Percentiles rank a stretch among this genome's conserved stretches.
phyloP scores from a whole-genome alignment of 2,113 vertebrate genomes.

The Calidris pygmaea region DNA sequence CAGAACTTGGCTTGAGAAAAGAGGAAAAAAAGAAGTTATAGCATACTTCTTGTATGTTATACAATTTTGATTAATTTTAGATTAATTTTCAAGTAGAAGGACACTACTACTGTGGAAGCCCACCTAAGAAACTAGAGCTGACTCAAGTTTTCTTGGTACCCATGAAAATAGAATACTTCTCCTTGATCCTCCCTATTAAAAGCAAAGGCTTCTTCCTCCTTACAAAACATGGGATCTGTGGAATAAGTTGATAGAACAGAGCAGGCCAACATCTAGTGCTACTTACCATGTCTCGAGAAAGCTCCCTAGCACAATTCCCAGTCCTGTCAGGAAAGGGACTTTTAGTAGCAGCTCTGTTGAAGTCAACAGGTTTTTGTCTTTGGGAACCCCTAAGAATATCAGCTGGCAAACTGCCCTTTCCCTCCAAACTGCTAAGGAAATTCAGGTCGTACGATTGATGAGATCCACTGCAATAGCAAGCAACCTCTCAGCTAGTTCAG shows the following conservation, averaged over 20 bases:
- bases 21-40: neutral
- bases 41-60: neutral
- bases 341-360: neutral
- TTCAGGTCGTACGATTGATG: neutral
- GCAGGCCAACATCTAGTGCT: neutral
- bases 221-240: neutral
- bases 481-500: neutral
- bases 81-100: neutral
- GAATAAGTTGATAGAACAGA: neutral
- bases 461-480: neutral
- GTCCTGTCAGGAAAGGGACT: neutral
- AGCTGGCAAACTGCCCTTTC: neutral
- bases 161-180: neutral
- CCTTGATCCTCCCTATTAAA: neutral
- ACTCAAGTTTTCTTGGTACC: neutral
- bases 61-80: neutral
- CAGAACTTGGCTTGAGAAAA: neutral
- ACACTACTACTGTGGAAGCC: neutral
- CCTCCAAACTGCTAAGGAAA: neutral
- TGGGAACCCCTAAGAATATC: neutral
- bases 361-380: neutral
- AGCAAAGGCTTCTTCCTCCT: neutral
- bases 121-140: neutral
- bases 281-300: neutral
- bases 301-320: neutral